Evolutionary conservation across 2,113 vertebrate species (phyloP).

Genomic region (Oplegnathus fasciatus): DNA sequence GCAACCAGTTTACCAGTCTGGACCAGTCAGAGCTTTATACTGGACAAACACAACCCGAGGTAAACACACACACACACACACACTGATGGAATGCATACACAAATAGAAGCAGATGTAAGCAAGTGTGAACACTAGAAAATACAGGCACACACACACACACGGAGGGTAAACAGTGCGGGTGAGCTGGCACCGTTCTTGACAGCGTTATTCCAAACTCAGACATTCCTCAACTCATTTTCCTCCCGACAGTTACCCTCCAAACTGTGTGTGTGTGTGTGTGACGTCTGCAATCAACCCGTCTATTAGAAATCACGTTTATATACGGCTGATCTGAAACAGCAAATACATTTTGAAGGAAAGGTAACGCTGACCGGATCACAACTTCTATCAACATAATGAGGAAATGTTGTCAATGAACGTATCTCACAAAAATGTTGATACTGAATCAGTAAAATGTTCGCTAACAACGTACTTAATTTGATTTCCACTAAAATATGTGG

Average conservation of each 20-base stretch:
- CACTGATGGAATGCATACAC: slow-evolving; percentile 48
- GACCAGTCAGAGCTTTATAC: slow-evolving; percentile 53
- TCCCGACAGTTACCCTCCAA: slow-evolving; percentile 33
- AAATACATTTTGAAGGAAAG: no score
- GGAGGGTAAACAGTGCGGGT: slow-evolving; percentile 43
- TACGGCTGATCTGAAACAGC: no score
- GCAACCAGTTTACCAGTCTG: slow-evolving; percentile 45
- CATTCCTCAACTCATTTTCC: slow-evolving; percentile 62
- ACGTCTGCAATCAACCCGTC: no score
- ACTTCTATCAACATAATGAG: no score
- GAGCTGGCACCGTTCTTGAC: slow-evolving; percentile 47
- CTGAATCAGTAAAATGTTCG: no score
- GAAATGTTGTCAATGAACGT: no score
- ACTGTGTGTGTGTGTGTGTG: slow-evolving; percentile 6
- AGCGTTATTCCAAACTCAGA: slow-evolving; percentile 64
- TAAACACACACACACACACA: slow-evolving; percentile 46
- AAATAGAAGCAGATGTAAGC: slow-evolving; percentile 58
- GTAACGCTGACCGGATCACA: no score
- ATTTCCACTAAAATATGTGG: no score
- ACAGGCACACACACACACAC: slow-evolving; percentile 46
- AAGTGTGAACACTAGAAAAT: slow-evolving; percentile 41
- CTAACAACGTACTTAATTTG: no score
- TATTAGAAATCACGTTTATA: no score
- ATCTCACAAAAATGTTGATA: no score
- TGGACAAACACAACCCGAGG: slow-evolving; percentile 61